Conservation (phyloP, 2,888 invertebrate genomes). For the Cancer borealis region DNA sequence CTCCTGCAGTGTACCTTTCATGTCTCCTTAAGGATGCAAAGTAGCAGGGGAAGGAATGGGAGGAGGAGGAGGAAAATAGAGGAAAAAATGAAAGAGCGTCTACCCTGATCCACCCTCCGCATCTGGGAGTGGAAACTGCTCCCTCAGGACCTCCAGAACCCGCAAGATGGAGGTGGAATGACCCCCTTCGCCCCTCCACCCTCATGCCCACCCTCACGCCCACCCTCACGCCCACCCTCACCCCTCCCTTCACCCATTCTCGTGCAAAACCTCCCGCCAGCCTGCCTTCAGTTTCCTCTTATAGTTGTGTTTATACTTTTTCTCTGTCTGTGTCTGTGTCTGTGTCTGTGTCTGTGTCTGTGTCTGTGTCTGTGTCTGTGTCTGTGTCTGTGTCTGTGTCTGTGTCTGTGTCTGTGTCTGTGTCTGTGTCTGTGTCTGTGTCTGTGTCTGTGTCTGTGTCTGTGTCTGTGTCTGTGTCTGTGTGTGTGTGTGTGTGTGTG, state of each 20-base stretch:
- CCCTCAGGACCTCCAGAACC: not conserved
- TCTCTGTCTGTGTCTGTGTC: too few relatives aligned
- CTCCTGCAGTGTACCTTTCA: not conserved
- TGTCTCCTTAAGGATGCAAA: not conserved
- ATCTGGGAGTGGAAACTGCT: not conserved
- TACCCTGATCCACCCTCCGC: not conserved
- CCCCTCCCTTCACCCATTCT: not conserved
- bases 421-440: too few relatives aligned
- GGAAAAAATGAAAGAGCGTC: slow-evolving; percentile 23
- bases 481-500: too few relatives aligned
- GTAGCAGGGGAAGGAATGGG: not conserved
- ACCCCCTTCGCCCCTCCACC: slow-evolving; percentile 21
- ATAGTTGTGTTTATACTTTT: not conserved
- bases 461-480: too few relatives aligned
- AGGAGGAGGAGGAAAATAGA: not conserved
- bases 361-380: too few relatives aligned
- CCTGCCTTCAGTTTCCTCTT: not conserved
- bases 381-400: too few relatives aligned
- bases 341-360: too few relatives aligned
- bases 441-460: too few relatives aligned
- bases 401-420: too few relatives aligned
- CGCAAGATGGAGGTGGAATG: not conserved
- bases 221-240: not conserved
- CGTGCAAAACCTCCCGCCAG: not conserved
- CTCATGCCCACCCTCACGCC: not conserved